These are phyloP conservation scores for Apis mellifera DNA, from an alignment of 1,140 invertebrate species.

Conservation along the genomic window Amel_HAv3.1 CM009937.2:6163001-6163500, in stretches of 20 bases:
- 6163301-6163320: constrained; percentile 51
- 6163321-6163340: constrained; percentile 50
- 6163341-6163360: constrained; percentile 43
- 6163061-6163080: too few species aligned
- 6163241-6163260: constrained; percentile 33
- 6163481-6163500: neutral
- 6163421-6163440: constrained; percentile 22
- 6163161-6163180: neutral
- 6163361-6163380: constrained; percentile 44
- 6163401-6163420: constrained; percentile 21
- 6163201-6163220: constrained; percentile 25
- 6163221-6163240: constrained; percentile 50
- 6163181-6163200: neutral
- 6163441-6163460: constrained; percentile 20
- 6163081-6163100: neutral
- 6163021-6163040: too few species aligned
- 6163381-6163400: constrained; percentile 44
- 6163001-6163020: too few species aligned
- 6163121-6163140: neutral
- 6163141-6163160: neutral
- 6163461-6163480: constrained; percentile 26
- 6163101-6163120: neutral
- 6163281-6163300: constrained; percentile 30
- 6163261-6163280: constrained; percentile 3
- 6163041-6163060: too few species aligned